A percentile compares a stretch with the other conserved stretches of the same genome.
These are phyloP conservation scores for Pandemis corylana DNA, from an alignment of 2,888 invertebrate species.

Conservation along the genomic window DNA sequence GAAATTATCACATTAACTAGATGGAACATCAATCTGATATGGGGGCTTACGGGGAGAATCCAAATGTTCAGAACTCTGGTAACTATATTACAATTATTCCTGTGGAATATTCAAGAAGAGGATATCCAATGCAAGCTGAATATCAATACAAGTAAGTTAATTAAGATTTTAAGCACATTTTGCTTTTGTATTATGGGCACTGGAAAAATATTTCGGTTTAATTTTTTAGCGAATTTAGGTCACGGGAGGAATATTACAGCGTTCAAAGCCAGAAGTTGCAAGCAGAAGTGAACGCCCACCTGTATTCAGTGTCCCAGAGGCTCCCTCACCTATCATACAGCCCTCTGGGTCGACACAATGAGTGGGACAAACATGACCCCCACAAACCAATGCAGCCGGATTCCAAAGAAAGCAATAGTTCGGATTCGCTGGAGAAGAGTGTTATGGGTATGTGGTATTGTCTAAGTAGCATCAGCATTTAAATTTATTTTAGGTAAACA, in stretches of 20 bases:
- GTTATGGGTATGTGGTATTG: conserved; percentile 72
- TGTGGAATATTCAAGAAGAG: conserved; percentile 84
- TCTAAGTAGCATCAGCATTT: no score
- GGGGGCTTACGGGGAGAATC: conserved; percentile 79
- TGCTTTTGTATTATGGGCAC: neutral
- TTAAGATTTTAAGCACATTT: neutral
- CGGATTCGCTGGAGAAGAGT: conserved; percentile 81
- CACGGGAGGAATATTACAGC: conserved; percentile 81
- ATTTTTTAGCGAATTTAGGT: conserved; percentile 75
- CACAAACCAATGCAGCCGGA: conserved; percentile 79
- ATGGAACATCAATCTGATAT: conserved; percentile 81
- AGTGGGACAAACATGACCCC: conserved; percentile 81
- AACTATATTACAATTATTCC: conserved; percentile 86
- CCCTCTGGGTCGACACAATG: conserved; percentile 77
- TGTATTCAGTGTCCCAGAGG: conserved; percentile 86
- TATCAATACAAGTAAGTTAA: conserved; percentile 84
- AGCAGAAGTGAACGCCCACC: conserved; percentile 80
- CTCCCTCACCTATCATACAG: conserved; percentile 82
- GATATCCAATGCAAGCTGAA: conserved; percentile 84
- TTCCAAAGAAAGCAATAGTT: conserved; percentile 81
- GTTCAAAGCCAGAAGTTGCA: conserved; percentile 81
- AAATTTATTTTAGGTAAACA: no score
- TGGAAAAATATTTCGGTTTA: conserved; percentile 9
- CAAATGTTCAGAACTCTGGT: conserved; percentile 79
- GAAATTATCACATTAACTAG: conserved; percentile 44